phyloP scores from a whole-genome alignment of 2,113 vertebrate genomes.

The Equus przewalskii region DNA sequence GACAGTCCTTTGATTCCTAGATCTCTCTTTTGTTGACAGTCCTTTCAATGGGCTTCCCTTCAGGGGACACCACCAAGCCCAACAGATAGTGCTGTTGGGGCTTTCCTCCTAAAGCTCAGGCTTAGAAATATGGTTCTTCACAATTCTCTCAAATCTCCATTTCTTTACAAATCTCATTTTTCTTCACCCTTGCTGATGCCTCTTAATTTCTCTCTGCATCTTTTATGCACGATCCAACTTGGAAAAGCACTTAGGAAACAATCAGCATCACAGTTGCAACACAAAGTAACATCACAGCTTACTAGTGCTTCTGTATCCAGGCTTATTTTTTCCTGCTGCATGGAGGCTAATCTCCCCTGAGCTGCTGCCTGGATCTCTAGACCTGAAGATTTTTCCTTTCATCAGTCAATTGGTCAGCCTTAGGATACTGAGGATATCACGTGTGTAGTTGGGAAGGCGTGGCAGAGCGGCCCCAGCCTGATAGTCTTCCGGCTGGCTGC shows the following conservation, averaged over 20 bases:
- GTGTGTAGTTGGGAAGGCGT: not conserved
- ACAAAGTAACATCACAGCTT: not conserved
- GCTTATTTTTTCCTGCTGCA: not conserved
- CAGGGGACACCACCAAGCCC: not conserved
- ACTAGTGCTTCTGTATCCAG: not conserved
- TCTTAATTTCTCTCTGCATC: conserved; percentile 16
- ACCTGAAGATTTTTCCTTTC: not conserved
- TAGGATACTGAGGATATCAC: too few species aligned
- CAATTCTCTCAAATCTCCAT: not conserved
- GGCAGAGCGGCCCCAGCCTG: too few species aligned
- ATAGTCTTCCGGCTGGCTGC: not conserved
- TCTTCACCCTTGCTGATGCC: not conserved
- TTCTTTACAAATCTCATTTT: not conserved
- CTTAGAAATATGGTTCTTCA: not conserved
- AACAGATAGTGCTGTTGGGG: conserved; percentile 82
- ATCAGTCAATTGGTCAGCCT: not conserved
- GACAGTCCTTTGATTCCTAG: not conserved
- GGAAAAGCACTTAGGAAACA: not conserved
- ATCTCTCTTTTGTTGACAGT: not conserved
- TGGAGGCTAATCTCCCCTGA: not conserved
- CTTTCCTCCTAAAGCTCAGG: not conserved
- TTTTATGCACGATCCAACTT: not conserved
- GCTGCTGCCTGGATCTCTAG: not conserved
- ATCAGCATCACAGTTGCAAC: not conserved
- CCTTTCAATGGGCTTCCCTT: not conserved